Evolutionary conservation across 2,888 invertebrate species (phyloP).

Genomic region (Pocota personata): DNA sequence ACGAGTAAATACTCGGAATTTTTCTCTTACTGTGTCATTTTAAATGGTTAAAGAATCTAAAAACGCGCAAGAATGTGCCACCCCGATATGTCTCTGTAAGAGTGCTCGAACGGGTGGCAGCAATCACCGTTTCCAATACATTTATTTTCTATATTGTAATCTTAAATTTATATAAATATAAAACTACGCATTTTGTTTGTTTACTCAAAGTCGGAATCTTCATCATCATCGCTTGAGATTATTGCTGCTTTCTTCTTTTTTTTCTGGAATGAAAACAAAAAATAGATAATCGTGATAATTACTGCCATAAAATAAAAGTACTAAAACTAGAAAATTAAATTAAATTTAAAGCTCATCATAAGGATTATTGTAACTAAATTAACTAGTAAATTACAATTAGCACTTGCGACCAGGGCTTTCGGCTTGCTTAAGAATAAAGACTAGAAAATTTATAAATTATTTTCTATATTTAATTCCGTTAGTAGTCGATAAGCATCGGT

Average conservation of each 20-base stretch:
- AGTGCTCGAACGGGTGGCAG: not conserved
- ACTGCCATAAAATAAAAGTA: not conserved
- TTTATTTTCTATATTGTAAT: conserved; percentile 18
- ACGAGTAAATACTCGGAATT: conserved; percentile 6
- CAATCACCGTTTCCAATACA: not conserved
- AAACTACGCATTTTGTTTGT: not conserved
- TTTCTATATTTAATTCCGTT: too few species aligned
- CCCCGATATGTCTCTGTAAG: not conserved
- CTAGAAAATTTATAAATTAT: too few species aligned
- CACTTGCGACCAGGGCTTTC: too few species aligned
- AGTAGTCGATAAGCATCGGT: too few species aligned
- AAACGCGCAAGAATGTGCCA: not conserved
- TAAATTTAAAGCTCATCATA: too few species aligned
- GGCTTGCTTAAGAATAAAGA: too few species aligned
- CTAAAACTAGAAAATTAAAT: too few species aligned
- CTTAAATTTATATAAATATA: conserved; percentile 46
- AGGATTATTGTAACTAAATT: too few species aligned
- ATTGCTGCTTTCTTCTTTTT: conserved; percentile 76
- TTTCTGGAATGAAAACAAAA: conserved; percentile 65
- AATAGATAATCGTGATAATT: not conserved
- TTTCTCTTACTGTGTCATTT: not conserved
- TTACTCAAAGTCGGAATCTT: conserved; percentile 76
- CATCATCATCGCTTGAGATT: conserved; percentile 76
- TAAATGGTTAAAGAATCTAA: not conserved
- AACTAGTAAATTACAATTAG: too few species aligned